Base-by-base conservation (phyloP, 2,113 vertebrate species). In the Cepphus grylle region DNA sequence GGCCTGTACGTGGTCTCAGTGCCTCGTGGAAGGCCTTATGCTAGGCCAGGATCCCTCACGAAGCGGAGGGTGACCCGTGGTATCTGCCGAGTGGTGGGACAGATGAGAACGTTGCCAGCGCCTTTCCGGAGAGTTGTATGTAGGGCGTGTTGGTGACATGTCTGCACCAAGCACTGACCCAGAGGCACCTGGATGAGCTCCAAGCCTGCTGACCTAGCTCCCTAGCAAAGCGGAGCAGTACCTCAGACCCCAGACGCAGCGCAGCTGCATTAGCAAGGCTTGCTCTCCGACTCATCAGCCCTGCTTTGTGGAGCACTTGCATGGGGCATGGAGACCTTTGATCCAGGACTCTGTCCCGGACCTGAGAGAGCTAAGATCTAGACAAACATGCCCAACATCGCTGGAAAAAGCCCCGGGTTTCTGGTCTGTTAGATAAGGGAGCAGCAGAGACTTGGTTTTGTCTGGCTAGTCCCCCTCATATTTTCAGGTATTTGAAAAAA, bases 1-100 rank as follows among this genome's bases (percentile, higher is more conserved):
- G 32, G 26, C 11, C 27, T 1, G 0, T 45, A 4, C 2, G 0
- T 42, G 21, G 30, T 78, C 34, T 61, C 29, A 26, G 71, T 34
- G 36, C 45, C 40, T 56, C 0, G 0, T 45, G 36, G 67, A 56
- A 88, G 27, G 15, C 49, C 16, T 69, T 22, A 50, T 12, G 20
- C 14, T 23, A 32, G 45, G 16, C 27, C 65, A 40, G 45, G 30
- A 21, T 38, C 53, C 70, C 40, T 77, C 49, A 38, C 0, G 0
- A 38, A 49, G 26, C 1, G 1, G 42, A 53, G 45, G 30, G 36
- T 27, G 43, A 52, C 25, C 23, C 1, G 0, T 8, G 9, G 32
- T 30, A 43, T n/a, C 70, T 19, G 52, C 16, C 0, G 0, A 80
- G 71, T 0, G 3, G 55, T 21, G 18, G 29, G 34, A 69, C 22